A percentile compares a stretch with the other conserved stretches of the same genome.
Conservation (phyloP, 2,113 vertebrate genomes). For the Trogon melanurus region DNA sequence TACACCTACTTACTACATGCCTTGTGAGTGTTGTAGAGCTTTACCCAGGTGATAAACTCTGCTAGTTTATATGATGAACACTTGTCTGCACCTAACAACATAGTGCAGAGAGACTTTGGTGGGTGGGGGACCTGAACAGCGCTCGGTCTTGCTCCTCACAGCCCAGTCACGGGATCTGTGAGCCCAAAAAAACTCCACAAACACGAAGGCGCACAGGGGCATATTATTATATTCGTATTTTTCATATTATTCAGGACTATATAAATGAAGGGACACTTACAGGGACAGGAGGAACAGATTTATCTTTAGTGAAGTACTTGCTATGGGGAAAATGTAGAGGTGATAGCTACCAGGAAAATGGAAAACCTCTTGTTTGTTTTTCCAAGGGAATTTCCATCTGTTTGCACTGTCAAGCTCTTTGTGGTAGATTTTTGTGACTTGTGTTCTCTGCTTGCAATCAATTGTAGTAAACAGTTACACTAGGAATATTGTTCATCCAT, state of each 20-base stretch:
- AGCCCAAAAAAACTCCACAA: no score
- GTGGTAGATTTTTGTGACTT: not conserved
- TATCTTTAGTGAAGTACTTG: not conserved
- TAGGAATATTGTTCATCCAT: not conserved
- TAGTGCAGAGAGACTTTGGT: no score
- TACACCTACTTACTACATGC: not conserved
- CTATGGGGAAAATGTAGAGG: not conserved
- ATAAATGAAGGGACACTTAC: not conserved
- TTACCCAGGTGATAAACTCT: not conserved
- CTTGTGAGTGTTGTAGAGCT: not conserved
- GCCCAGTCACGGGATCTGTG: no score
- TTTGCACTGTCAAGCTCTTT: not conserved
- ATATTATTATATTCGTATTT: not conserved
- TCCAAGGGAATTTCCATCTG: constrained; percentile 4
- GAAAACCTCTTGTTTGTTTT: not conserved
- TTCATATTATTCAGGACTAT: not conserved
- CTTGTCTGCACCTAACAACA: no score
- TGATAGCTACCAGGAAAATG: not conserved
- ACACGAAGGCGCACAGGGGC: no score
- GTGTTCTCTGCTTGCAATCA: constrained; percentile 17
- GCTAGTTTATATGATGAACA: no score
- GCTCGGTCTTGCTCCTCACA: no score
- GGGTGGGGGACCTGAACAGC: no score
- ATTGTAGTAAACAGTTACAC: constrained; percentile 5
- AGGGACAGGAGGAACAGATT: not conserved